A percentile compares a stretch with the other conserved stretches of the same genome.
phyloP scores from a whole-genome alignment of 1,140 invertebrate species.

The Drosophila tani region DNA sequence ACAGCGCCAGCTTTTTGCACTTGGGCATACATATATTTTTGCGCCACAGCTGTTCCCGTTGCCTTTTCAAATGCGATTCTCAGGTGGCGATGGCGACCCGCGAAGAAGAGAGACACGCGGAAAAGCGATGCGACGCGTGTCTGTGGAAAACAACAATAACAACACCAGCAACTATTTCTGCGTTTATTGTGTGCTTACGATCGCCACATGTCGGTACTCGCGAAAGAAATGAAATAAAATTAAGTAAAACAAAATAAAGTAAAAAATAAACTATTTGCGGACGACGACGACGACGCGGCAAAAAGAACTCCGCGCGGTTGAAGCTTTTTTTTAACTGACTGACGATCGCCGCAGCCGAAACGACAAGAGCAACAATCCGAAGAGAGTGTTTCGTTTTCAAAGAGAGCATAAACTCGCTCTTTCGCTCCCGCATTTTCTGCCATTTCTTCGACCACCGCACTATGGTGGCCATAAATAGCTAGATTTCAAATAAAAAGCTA shows the following conservation, averaged over 20 bases:
- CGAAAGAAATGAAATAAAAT: slow-evolving; percentile 39
- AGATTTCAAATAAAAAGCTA: background rate
- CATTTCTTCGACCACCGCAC: background rate
- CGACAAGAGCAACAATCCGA: background rate
- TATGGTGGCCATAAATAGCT: background rate
- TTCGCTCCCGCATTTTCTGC: background rate
- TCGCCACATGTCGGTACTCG: slow-evolving; percentile 47
- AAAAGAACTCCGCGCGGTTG: slow-evolving; percentile 43
- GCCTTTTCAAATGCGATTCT: slow-evolving; percentile 25
- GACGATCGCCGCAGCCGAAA: background rate
- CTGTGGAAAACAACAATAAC: slow-evolving; percentile 6
- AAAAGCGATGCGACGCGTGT: slow-evolving; percentile 23
- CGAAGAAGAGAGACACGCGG: slow-evolving; percentile 19
- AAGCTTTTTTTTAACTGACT: slow-evolving; percentile 5
- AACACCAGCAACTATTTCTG: slow-evolving; percentile 10
- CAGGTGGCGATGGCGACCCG: slow-evolving; percentile 20
- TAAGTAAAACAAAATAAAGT: slow-evolving; percentile 32
- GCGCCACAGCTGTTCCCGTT: slow-evolving; percentile 36
- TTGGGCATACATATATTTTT: slow-evolving; percentile 11
- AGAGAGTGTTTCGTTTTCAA: background rate
- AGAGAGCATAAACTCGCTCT: background rate
- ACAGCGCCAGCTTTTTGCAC: slow-evolving; percentile 45
- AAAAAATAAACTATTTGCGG: slow-evolving; percentile 42
- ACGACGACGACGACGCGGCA: slow-evolving; percentile 34
- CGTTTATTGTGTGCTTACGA: slow-evolving; percentile 15